phyloP scores from a whole-genome alignment of 2,113 vertebrate genomes.

The Coracopsis vasa region DNA sequence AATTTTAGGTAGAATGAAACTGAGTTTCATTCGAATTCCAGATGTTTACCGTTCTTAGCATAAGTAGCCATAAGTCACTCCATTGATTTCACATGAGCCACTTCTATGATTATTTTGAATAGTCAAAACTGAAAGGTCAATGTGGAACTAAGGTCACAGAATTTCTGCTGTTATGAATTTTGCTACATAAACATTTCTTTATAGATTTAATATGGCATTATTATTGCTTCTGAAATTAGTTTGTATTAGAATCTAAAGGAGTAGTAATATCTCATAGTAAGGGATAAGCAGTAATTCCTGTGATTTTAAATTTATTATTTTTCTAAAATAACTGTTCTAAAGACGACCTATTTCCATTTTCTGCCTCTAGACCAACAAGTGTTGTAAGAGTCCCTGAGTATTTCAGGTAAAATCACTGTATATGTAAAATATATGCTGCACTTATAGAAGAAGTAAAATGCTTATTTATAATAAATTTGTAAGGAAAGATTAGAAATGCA shows the following conservation, averaged over 20 bases:
- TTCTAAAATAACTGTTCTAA: background rate
- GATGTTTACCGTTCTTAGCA: background rate
- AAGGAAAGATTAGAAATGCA: background rate
- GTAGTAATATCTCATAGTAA: background rate
- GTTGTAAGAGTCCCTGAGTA: background rate
- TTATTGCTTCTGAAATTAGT: background rate
- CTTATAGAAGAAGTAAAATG: background rate
- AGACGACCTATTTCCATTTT: background rate
- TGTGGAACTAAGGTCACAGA: background rate
- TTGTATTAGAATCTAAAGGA: background rate
- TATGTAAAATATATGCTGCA: background rate
- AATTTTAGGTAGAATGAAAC: background rate
- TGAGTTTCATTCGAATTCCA: fast-evolving
- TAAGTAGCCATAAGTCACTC: background rate
- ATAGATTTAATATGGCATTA: background rate
- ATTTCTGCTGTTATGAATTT: background rate
- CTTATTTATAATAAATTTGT: background rate
- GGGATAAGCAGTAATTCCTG: background rate
- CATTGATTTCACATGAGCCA: background rate
- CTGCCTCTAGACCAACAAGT: background rate
- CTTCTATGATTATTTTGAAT: background rate
- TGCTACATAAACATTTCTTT: background rate
- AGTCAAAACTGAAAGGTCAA: background rate
- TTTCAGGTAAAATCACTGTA: background rate
- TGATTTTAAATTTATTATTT: background rate